Percentiles rank a stretch among this genome's conserved stretches.
These are phyloP conservation scores for Octopus bimaculoides DNA, from an alignment of 1,140 invertebrate genomes.

Conservation along the genomic window DNA sequence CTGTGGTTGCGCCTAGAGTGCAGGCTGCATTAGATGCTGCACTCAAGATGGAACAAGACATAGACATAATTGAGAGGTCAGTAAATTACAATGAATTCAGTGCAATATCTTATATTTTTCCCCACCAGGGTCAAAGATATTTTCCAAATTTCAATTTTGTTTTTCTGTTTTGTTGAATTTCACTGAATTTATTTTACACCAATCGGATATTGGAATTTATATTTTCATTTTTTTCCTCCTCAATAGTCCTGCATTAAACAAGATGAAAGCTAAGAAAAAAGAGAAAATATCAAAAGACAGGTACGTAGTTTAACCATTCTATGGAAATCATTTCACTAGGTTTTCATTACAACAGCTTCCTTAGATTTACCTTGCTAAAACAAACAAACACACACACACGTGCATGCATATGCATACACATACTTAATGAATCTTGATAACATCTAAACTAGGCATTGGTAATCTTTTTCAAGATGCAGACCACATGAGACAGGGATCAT, in stretches of 20 bases:
- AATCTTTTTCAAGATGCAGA: no score
- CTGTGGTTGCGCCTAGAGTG: conserved; percentile 69
- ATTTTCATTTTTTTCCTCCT: conserved; percentile 19
- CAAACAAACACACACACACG: no score
- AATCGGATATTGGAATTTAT: background rate
- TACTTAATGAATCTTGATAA: no score
- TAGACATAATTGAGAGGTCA: conserved; percentile 67
- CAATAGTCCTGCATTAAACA: conserved; percentile 29
- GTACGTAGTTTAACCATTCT: conserved; percentile 4
- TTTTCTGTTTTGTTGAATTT: background rate
- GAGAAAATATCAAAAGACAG: conserved; percentile 18
- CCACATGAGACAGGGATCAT: no score
- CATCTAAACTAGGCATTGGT: no score
- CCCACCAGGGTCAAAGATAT: background rate
- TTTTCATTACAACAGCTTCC: no score
- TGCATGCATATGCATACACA: no score
- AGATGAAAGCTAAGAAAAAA: conserved; percentile 26
- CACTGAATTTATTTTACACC: background rate
- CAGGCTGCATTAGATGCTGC: conserved; percentile 74
- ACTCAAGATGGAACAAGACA: conserved; percentile 69
- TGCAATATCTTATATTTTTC: background rate
- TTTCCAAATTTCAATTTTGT: background rate
- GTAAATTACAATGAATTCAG: background rate
- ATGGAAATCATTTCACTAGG: no score
- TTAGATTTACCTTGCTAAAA: no score